These are phyloP conservation scores for Seriola quinqueradiata DNA, from an alignment of 2,113 vertebrate genomes.

Conservation along the genomic window DNA sequence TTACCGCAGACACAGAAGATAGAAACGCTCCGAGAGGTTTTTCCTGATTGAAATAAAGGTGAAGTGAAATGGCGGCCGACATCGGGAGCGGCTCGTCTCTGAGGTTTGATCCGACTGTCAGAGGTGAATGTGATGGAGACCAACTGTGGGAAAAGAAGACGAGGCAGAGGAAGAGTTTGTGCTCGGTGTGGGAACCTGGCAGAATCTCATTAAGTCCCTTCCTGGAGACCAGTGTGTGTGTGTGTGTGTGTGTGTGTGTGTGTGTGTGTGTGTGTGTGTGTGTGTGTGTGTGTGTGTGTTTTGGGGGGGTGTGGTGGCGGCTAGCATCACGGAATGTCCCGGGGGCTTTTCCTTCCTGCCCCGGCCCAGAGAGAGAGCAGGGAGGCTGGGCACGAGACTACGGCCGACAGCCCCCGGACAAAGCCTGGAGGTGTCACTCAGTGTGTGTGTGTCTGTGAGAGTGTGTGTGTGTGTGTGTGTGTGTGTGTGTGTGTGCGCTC, in stretches of 20 bases:
- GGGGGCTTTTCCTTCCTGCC: constrained; percentile 85
- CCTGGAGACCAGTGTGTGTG: constrained; percentile 58
- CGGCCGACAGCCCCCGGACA: constrained; percentile 90
- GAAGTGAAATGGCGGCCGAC: too few species aligned
- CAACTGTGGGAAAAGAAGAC: constrained; percentile 1
- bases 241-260: constrained; percentile 59
- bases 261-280: constrained; percentile 50
- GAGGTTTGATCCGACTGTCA: too few species aligned
- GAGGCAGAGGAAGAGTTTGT: background rate
- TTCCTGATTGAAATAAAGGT: too few species aligned
- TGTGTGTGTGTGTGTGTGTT: constrained; percentile 12
- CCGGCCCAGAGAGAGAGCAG: constrained; percentile 86
- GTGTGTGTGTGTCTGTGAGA: constrained; percentile 77
- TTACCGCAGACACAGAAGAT: too few species aligned
- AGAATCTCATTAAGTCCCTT: constrained; percentile 78
- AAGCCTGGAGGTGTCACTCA: constrained; percentile 83
- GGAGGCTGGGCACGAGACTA: constrained; percentile 87
- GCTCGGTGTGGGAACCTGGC: constrained; percentile 69
- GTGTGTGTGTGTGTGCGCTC: constrained; percentile 85
- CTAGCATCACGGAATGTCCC: constrained; percentile 96
- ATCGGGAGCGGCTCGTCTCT: too few species aligned
- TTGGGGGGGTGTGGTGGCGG: constrained; percentile 33
- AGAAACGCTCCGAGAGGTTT: too few species aligned
- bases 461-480: constrained; percentile 81
- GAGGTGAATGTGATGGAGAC: background rate